These are phyloP conservation scores for Magallana nippona DNA, from an alignment of 2,888 invertebrate genomes.

Conservation along the genomic window DNA sequence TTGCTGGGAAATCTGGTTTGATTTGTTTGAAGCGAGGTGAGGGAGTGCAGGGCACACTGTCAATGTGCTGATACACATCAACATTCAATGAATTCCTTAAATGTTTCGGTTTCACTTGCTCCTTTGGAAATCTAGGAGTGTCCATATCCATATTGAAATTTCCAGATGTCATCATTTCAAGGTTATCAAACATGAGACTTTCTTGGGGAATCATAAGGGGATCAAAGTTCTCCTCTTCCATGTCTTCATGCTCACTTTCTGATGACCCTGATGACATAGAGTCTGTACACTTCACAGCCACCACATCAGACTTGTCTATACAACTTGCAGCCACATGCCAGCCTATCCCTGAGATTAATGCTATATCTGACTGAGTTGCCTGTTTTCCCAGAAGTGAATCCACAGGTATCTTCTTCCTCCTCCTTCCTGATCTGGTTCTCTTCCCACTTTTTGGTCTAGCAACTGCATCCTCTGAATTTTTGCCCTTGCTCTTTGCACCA, in stretches of 20 bases:
- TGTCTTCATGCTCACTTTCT: slow-evolving; percentile 29
- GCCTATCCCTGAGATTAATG: slow-evolving; percentile 74
- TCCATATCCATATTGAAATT: not conserved
- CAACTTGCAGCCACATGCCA: slow-evolving; percentile 74
- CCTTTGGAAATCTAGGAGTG: slow-evolving; percentile 8
- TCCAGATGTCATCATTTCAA: slow-evolving; percentile 24
- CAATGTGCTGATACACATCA: slow-evolving; percentile 38
- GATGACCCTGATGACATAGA: slow-evolving; percentile 58
- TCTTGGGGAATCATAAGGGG: not conserved
- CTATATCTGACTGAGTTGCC: slow-evolving; percentile 67
- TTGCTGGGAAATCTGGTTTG: slow-evolving; percentile 48
- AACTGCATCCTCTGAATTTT: slow-evolving; percentile 61
- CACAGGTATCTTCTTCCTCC: slow-evolving; percentile 59
- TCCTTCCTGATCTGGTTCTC: slow-evolving; percentile 63
- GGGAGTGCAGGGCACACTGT: slow-evolving; percentile 52
- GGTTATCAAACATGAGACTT: slow-evolving; percentile 17
- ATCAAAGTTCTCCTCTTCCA: not conserved
- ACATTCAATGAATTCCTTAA: slow-evolving; percentile 31
- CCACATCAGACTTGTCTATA: slow-evolving; percentile 68
- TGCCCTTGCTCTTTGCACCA: slow-evolving; percentile 59
- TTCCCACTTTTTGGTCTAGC: slow-evolving; percentile 68
- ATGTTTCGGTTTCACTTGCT: not conserved
- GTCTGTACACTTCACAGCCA: slow-evolving; percentile 61
- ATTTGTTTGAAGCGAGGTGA: slow-evolving; percentile 69
- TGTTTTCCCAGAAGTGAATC: slow-evolving; percentile 58